Percentiles rank a stretch among this genome's conserved stretches.
Evolutionary conservation across 1,140 invertebrate species (phyloP).

Genomic region (Vanessa atalanta): DNA sequence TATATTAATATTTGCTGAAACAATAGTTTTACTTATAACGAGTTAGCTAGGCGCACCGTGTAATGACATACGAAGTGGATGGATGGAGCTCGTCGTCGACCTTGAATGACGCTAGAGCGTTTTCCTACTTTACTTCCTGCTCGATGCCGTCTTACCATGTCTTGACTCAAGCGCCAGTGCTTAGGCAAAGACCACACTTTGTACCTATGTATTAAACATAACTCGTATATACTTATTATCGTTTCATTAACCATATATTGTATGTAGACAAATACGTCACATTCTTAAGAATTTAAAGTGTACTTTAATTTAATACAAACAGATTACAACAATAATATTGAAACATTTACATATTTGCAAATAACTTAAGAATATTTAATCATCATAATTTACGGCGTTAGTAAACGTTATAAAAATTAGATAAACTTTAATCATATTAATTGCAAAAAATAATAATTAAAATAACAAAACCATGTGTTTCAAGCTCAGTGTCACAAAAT

Average conservation of each 20-base stretch:
- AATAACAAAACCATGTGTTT: slow-evolving; percentile 20
- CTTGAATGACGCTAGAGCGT: slow-evolving; percentile 73
- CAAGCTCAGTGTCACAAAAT: slow-evolving; percentile 20
- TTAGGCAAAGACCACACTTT: slow-evolving; percentile 23
- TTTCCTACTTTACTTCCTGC: slow-evolving; percentile 77
- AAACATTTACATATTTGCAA: no score
- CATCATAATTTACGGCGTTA: not conserved
- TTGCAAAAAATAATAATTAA: not conserved
- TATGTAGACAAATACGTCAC: not conserved
- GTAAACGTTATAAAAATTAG: slow-evolving; percentile 22
- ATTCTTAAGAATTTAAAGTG: not conserved
- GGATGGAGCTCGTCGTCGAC: slow-evolving; percentile 59
- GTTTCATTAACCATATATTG: not conserved
- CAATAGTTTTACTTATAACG: slow-evolving; percentile 22
- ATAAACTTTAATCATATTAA: slow-evolving; percentile 14
- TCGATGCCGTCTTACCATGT: slow-evolving; percentile 64
- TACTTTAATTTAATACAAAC: no score
- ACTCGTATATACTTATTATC: not conserved
- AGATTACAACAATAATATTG: no score
- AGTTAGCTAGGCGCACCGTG: slow-evolving; percentile 32
- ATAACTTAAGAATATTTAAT: not conserved
- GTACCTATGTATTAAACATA: slow-evolving; percentile 1
- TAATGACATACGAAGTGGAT: slow-evolving; percentile 51
- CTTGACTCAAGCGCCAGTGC: slow-evolving; percentile 39
- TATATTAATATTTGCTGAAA: slow-evolving; percentile 7